Conservation (phyloP, 2,888 invertebrate genomes). For the Trichacis sp. region DNA sequence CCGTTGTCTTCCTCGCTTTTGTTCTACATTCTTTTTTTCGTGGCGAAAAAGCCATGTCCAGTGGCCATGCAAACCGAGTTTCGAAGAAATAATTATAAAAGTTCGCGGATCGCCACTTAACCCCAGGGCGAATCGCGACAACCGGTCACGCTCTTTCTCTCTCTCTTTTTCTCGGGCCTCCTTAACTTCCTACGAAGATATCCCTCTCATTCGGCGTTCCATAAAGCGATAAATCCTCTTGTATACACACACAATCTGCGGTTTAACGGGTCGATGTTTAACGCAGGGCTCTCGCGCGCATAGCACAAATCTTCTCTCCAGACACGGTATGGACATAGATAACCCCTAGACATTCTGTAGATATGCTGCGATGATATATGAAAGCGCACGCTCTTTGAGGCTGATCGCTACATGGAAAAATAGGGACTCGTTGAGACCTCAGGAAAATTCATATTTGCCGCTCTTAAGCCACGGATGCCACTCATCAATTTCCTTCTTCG, state of each 20-base stretch:
- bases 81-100: constrained; percentile 51
- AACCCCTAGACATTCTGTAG: constrained; percentile 39
- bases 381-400: constrained; percentile 37
- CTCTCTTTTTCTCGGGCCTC: constrained; percentile 36
- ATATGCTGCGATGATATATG: constrained; percentile 44
- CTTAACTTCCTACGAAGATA: constrained; percentile 40
- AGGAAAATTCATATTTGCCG: constrained; percentile 36
- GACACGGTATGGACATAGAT: constrained; percentile 39
- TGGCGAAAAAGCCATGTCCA: constrained; percentile 42
- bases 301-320: constrained; percentile 40
- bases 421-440: constrained; percentile 13
- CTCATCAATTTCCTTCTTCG: background rate
- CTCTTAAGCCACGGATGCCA: background rate
- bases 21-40: too few species aligned
- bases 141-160: constrained; percentile 39
- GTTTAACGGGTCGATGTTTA: constrained; percentile 33
- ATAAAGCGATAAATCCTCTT: constrained; percentile 63
- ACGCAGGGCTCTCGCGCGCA: constrained; percentile 28
- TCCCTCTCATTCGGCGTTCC: constrained; percentile 47
- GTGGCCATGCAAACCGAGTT: constrained; percentile 44
- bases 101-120: constrained; percentile 64
- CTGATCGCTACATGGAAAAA: constrained; percentile 26
- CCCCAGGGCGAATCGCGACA: constrained; percentile 61
- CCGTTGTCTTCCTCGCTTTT: constrained; percentile 28
- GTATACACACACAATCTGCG: constrained; percentile 21